Percentiles rank a stretch among this genome's conserved stretches.
phyloP scores from a whole-genome alignment of 2,888 invertebrate species.

The Lordiphosa andalusiaca region DNA sequence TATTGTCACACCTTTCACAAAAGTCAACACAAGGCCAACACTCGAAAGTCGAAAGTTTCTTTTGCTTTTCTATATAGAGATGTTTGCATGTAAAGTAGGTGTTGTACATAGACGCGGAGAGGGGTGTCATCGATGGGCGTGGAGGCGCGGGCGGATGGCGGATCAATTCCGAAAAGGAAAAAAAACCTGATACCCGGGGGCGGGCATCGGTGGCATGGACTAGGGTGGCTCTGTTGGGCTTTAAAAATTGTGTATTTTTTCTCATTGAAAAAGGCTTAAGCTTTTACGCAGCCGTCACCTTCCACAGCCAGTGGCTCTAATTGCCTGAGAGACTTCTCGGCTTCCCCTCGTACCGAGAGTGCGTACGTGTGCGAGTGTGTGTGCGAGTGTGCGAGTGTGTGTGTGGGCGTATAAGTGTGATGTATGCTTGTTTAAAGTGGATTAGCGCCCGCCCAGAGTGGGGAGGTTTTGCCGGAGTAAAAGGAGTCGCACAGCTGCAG shows the following conservation, averaged over 20 bases:
- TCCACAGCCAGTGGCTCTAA: too few relatives aligned
- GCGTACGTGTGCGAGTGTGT: conserved; percentile 18
- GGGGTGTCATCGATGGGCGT: too few relatives aligned
- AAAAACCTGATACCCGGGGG: too few relatives aligned
- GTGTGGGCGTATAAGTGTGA: conserved; percentile 13
- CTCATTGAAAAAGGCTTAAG: too few relatives aligned
- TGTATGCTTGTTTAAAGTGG: conserved; percentile 32
- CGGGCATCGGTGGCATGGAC: too few relatives aligned
- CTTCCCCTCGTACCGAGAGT: conserved; percentile 14
- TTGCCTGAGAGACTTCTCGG: too few relatives aligned
- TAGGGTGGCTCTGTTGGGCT: too few relatives aligned
- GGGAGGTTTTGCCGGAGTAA: conserved; percentile 6
- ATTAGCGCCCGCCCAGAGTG: conserved; percentile 28
- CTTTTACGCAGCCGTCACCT: too few relatives aligned
- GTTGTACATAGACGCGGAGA: neutral
- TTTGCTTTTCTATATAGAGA: conserved; percentile 9
- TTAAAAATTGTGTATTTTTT: too few relatives aligned
- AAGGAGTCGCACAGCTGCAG: conserved; percentile 9
- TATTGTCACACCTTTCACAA: conserved; percentile 59
- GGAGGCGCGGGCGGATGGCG: neutral
- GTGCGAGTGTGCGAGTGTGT: conserved; percentile 18
- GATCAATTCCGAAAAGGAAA: too few relatives aligned
- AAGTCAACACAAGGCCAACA: conserved; percentile 45
- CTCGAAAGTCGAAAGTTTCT: conserved; percentile 35
- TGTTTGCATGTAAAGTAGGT: conserved; percentile 24